A percentile compares a stretch with the other conserved stretches of the same genome.
These are phyloP conservation scores for Diceros bicornis DNA, from an alignment of 2,797 vertebrate genomes.

Conservation along the genomic window DNA sequence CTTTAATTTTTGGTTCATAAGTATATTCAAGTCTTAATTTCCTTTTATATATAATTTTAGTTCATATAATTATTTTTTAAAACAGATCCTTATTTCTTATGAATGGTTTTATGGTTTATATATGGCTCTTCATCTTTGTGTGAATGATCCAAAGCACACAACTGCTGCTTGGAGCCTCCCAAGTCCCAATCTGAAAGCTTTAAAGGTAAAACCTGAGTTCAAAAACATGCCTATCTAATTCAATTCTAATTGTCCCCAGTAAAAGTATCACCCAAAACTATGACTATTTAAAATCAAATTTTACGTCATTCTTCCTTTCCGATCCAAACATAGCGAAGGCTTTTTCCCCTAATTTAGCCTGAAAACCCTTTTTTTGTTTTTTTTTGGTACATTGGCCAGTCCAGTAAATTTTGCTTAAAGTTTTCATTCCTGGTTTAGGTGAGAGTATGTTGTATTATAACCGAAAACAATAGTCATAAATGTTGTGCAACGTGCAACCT, in stretches of 20 bases:
- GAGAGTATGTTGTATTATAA: neutral
- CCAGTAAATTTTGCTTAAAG: slow-evolving; percentile 5
- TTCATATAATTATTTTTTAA: neutral
- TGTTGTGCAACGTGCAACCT: neutral
- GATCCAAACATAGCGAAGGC: neutral
- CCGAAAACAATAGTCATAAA: neutral
- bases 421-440: neutral
- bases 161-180: neutral
- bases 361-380: neutral
- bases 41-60: neutral
- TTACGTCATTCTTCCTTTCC: neutral
- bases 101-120: neutral
- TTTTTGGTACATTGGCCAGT: neutral
- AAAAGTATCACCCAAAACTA: neutral
- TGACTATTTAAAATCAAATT: neutral
- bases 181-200: neutral
- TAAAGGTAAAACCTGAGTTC: neutral
- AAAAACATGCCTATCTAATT: neutral
- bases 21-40: neutral
- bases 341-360: slow-evolving; percentile 13
- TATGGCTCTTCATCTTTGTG: neutral
- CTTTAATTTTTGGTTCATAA: neutral
- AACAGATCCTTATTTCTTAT: neutral
- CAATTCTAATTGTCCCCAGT: neutral
- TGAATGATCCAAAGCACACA: neutral